phyloP scores from a whole-genome alignment of 2,797 vertebrate genomes.

The Cirrhinus mrigala region DNA sequence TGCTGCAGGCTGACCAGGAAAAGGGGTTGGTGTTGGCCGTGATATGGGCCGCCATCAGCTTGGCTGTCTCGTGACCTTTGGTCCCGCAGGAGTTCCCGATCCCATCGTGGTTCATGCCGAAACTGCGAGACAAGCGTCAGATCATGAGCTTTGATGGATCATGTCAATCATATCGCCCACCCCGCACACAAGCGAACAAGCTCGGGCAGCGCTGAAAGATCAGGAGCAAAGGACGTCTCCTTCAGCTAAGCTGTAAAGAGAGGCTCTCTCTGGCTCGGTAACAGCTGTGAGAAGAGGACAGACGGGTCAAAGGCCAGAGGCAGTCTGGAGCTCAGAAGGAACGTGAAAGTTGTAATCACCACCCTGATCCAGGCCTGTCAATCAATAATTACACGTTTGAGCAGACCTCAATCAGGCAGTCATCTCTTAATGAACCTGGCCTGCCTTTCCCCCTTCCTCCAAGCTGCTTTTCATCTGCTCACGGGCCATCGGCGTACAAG shows the following conservation, averaged over 20 bases:
- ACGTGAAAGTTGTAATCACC: slow-evolving; percentile 81
- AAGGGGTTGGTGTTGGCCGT: slow-evolving; percentile 99
- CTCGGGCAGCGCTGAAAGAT: slow-evolving; percentile 47
- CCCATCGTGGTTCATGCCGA: slow-evolving; percentile 99
- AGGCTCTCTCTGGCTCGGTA: slow-evolving; percentile 68
- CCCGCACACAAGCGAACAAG: slow-evolving; percentile 42
- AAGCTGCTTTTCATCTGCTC: slow-evolving; percentile 38
- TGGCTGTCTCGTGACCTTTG: slow-evolving; percentile 98
- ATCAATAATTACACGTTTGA: slow-evolving; percentile 76
- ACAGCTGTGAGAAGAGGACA: slow-evolving; percentile 79
- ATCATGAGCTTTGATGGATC: slow-evolving; percentile 20
- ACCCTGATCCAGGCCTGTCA: slow-evolving; percentile 77
- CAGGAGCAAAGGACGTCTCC: slow-evolving; percentile 60
- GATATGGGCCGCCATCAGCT: slow-evolving; percentile 99
- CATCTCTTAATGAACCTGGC: slow-evolving; percentile 50
- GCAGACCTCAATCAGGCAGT: slow-evolving; percentile 63
- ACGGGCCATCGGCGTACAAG: slow-evolving; percentile 21
- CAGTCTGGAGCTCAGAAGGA: slow-evolving; percentile 77
- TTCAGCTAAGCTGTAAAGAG: slow-evolving; percentile 68
- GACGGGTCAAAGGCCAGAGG: slow-evolving; percentile 76
- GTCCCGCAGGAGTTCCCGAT: slow-evolving; percentile 98
- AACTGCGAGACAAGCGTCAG: slow-evolving; percentile 82
- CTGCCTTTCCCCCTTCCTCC: slow-evolving; percentile 29
- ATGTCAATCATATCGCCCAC: slow-evolving; percentile 28
- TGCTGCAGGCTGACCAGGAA: slow-evolving; percentile 98